A percentile compares a stretch with the other conserved stretches of the same genome.
Conservation (phyloP, 2,888 invertebrate genomes). For the Argyresthia albistria region DNA sequence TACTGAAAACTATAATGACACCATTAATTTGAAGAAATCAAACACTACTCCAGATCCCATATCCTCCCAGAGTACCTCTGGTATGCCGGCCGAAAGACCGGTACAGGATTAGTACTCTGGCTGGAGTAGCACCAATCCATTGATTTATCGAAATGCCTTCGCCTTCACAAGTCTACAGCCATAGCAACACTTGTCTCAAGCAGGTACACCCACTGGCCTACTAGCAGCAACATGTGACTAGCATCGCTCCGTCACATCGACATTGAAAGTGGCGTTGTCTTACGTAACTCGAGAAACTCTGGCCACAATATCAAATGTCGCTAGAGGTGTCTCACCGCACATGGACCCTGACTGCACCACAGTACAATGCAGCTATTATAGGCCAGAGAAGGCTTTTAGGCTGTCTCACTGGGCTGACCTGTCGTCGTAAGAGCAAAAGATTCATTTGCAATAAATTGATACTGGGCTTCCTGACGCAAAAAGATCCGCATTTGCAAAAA, state of each 20-base stretch:
- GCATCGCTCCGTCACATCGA: slow-evolving; percentile 21
- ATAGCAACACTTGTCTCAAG: too few relatives aligned
- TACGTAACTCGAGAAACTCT: slow-evolving; percentile 62
- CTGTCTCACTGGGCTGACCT: neutral
- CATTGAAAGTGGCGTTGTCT: slow-evolving; percentile 65
- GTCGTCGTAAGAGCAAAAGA: neutral
- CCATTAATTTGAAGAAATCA: too few relatives aligned
- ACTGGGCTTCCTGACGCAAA: too few relatives aligned
- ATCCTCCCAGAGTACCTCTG: too few relatives aligned
- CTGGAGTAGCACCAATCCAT: too few relatives aligned
- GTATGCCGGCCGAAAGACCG: too few relatives aligned
- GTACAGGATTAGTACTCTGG: too few relatives aligned
- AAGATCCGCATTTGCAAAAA: too few relatives aligned
- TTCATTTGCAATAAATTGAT: too few relatives aligned
- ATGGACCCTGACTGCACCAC: slow-evolving; percentile 26
- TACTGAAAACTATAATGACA: too few relatives aligned
- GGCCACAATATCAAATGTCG: slow-evolving; percentile 52
- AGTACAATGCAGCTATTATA: slow-evolving; percentile 6
- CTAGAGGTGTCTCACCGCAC: slow-evolving; percentile 38
- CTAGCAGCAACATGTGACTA: neutral
- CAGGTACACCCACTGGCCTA: neutral
- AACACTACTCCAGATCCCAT: too few relatives aligned
- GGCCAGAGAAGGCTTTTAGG: neutral
- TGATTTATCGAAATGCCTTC: neutral
- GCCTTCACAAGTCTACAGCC: neutral